Conservation (phyloP, 2,888 invertebrate species). For the Coelopa pilipes region DNA sequence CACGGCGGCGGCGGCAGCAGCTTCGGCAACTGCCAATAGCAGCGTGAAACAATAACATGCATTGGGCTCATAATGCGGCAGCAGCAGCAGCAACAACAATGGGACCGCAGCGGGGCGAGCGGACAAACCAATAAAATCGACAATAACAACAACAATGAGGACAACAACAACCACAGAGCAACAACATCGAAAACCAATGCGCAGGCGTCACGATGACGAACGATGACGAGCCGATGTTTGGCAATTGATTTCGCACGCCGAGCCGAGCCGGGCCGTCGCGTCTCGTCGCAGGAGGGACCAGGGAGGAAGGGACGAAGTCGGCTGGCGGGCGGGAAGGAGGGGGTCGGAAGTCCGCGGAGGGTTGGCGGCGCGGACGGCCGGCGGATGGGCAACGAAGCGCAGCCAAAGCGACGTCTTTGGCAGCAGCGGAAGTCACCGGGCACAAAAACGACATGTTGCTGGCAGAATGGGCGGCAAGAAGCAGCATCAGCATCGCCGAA, state of each 20-base stretch:
- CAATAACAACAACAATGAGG: slow-evolving; percentile 10
- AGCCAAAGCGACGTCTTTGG: too few species aligned
- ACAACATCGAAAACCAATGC: slow-evolving; percentile 15
- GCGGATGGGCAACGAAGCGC: too few species aligned
- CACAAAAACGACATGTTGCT: slow-evolving; percentile 3
- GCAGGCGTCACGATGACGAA: slow-evolving; percentile 32
- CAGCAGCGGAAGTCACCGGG: too few species aligned
- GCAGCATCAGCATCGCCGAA: background rate
- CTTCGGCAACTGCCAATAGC: slow-evolving; percentile 17
- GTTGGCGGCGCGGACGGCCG: too few species aligned
- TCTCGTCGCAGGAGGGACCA: background rate
- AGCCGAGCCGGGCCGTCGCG: background rate
- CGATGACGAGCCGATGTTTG: slow-evolving; percentile 13
- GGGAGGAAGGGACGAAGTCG: background rate
- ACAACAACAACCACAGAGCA: background rate
- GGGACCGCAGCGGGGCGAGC: background rate
- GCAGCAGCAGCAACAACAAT: slow-evolving; percentile 3
- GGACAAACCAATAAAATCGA: slow-evolving; percentile 9
- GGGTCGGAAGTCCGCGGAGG: background rate
- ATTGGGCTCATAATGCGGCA: slow-evolving; percentile 15
- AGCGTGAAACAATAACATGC: slow-evolving; percentile 23
- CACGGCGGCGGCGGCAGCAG: background rate
- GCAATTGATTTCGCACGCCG: slow-evolving; percentile 25
- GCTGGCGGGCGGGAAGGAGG: background rate
- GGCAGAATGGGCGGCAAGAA: background rate